Base-by-base conservation (phyloP, 2,113 vertebrate species). In the Montifringilla adamsi region DNA sequence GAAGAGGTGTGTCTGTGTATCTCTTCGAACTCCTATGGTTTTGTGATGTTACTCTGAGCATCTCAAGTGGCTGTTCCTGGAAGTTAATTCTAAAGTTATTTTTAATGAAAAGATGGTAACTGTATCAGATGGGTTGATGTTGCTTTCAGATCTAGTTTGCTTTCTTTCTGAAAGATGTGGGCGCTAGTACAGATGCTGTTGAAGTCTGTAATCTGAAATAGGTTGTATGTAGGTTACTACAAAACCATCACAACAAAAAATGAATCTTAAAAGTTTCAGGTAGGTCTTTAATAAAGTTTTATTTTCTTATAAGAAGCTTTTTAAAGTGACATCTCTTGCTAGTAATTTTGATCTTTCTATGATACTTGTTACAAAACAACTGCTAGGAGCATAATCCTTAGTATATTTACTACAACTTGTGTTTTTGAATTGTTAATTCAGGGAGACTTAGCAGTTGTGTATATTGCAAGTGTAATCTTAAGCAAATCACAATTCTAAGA, bases 371-470 rank as follows among this genome's bases (percentile, higher is more conserved):
- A 68, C 6, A 75, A 78, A 89, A 68, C 41, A 81, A 72, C 33
- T 91, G n/a, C 31, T 89, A 49, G 84, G 35, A 81, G 56, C 44
- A 56, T 83, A 74, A 74, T 90, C 63, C 50, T 69, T 87, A 15
- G 37, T 83, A 10, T 79, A 66, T 95, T 83, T 93, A 64, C 76
- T 83, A 13, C 64, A 73, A 30, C 13, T 85, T 80, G 33, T 69
- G 69, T 24, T 93, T 95, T 90, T 92, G 82, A 85, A 89, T 68
- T 87, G 87, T 63, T 92, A 89, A 87, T 93, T 89, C 24, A 43
- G 43, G 14, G 64, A 84, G 58, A 44, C 14, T 82, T 78, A 56
- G 64, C 30, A 81, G 28, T 83, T 69, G 18, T 1, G 4, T 85
- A 6, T 91, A 37, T 43, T 81, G n/a, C 64, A 60, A 60, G 47